Base-by-base conservation (phyloP, 2,888 invertebrate genomes). In the Ditylenchus weischeri region DNA sequence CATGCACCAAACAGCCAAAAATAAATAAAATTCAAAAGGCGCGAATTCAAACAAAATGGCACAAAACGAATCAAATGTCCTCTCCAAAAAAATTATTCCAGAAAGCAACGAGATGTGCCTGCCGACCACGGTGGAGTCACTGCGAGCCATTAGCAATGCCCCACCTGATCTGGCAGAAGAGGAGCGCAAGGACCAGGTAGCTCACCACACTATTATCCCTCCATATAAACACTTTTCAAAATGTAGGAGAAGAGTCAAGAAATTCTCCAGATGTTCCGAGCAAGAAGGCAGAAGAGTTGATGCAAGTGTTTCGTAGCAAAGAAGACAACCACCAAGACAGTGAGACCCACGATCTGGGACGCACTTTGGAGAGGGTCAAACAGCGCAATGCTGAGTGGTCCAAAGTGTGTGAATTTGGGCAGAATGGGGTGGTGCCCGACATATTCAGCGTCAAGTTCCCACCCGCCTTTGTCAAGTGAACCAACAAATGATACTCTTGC, bases 361-460 rank as follows among this genome's bases (percentile, higher is more conserved):
- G 73, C 50, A 75, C 76, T 6, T 70, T 79, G 38, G 71, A 74
- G 59, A 71, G 76, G 36, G 70, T 79, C 19, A 72, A 76, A 43
- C 74, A 74, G 49, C 72, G 78, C 29, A 78, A 79, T 68, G 73
- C 74, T 29, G 79, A 79, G 60, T 76, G 73, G 49, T 72, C 75
- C 35, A 71, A 73, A 66, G 73, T 79, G 58, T 71, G 74, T 54
- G 77, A 78, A 60, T 73, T 77, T 61, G 78, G 78, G 29, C 69
- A 76, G 59, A 69, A 75, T 18, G 68, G 75, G 11, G 70, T 75
- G 60, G 73, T 76, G 29, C 76, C 78, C 62, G 76, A 76, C 66
- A 72, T 78, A 29, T 79, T 78, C 62, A 77, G 78, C 48, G 74
- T 79, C n/a, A 75, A 79, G 50, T 73, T 79, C 43, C 79, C 79